Conservation (phyloP, 37 sponge, comb jelly and placozoan species). For the Hormiphora californensis region DNA sequence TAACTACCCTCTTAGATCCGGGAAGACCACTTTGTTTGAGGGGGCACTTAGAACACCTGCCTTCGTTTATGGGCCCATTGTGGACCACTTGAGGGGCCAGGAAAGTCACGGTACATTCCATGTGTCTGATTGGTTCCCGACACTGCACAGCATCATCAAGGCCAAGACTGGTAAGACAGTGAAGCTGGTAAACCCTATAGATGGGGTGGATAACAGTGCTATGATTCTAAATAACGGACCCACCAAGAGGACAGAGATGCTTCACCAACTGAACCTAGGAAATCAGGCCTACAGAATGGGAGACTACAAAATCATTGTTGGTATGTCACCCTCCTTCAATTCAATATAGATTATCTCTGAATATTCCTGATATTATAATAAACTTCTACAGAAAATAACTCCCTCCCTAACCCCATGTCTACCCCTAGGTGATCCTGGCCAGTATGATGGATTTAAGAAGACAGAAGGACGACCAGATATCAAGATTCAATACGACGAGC, state of each 20-base stretch:
- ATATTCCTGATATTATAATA: too few species aligned
- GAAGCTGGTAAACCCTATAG: neutral
- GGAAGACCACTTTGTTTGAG: neutral
- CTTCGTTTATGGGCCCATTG: neutral
- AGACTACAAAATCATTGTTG: neutral
- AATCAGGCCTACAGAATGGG: neutral
- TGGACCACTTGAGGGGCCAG: neutral
- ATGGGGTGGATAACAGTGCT: neutral
- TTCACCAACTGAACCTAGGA: neutral
- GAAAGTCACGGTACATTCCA: neutral
- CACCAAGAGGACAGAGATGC: neutral
- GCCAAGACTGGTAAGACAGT: neutral
- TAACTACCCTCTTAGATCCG: neutral
- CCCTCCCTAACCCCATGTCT: too few species aligned
- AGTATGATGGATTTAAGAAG: neutral
- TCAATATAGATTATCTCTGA: too few species aligned
- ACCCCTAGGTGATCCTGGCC: neutral
- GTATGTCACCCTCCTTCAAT: too few species aligned
- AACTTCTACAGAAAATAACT: too few species aligned
- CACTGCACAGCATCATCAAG: neutral
- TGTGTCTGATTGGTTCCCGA: neutral
- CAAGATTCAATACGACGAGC: neutral
- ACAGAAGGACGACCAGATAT: neutral
- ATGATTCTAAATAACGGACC: neutral
- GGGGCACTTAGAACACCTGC: neutral